Percentiles rank a stretch among this genome's conserved stretches.
Conservation (phyloP, 1,140 invertebrate genomes). For the Hetaerina americana region DNA sequence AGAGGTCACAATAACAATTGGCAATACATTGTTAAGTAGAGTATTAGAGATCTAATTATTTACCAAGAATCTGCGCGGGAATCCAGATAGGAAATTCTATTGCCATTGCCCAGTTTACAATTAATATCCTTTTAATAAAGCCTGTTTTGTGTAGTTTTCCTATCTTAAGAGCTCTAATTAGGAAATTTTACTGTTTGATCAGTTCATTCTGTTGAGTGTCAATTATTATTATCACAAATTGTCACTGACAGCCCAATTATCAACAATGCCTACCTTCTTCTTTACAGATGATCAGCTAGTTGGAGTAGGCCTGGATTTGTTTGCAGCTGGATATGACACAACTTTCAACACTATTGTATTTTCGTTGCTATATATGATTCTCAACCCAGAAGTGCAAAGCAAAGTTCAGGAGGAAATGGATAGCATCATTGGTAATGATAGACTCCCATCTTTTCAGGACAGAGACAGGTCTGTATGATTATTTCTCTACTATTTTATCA, state of each 20-base stretch:
- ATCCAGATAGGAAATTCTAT: too few relatives aligned
- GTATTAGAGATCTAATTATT: too few relatives aligned
- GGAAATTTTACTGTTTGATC: too few relatives aligned
- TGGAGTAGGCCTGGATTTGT: conserved; percentile 37
- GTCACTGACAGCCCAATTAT: background rate
- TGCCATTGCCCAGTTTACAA: too few relatives aligned
- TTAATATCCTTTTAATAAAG: too few relatives aligned
- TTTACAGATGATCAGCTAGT: background rate
- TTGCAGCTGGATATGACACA: conserved; percentile 38
- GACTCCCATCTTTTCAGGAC: conserved; percentile 27
- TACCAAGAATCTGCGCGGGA: too few relatives aligned
- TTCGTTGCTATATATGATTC: conserved; percentile 35
- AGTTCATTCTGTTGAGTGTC: too few relatives aligned
- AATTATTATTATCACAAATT: background rate
- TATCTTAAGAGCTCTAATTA: too few relatives aligned
- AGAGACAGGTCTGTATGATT: conserved; percentile 20
- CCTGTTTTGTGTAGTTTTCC: too few relatives aligned
- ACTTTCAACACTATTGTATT: conserved; percentile 32
- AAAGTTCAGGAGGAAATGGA: conserved; percentile 32
- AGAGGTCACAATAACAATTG: too few relatives aligned
- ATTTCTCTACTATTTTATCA: too few relatives aligned
- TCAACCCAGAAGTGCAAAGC: conserved; percentile 29
- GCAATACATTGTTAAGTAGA: too few relatives aligned
- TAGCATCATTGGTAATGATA: conserved; percentile 19
- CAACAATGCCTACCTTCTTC: background rate